Evolutionary conservation across 2,888 invertebrate species (phyloP).

Genomic region (Dicycla oo): DNA sequence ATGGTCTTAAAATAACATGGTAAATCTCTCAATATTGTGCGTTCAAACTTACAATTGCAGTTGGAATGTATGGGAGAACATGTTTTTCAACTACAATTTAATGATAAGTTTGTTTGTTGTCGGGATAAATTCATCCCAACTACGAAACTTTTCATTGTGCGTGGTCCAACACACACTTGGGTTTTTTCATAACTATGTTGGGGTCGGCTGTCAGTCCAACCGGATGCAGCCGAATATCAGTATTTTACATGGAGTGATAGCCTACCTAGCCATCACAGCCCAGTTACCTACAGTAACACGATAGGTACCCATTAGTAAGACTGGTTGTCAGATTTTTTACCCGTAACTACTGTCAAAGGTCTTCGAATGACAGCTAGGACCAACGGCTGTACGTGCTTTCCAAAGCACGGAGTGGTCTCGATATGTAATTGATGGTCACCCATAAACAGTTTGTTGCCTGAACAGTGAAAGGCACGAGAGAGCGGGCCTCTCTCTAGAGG

Average conservation of each 20-base stretch:
- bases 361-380: background rate
- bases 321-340: background rate
- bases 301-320: background rate
- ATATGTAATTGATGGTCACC: background rate
- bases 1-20: no score
- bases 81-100: no score
- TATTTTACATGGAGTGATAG: background rate
- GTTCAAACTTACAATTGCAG: no score
- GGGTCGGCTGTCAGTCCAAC: background rate
- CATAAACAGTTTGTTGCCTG: no score
- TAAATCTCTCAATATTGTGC: no score
- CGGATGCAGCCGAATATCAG: background rate
- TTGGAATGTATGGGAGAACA: no score
- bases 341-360: background rate
- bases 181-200: background rate
- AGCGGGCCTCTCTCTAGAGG: no score
- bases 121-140: no score
- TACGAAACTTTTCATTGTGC: no score
- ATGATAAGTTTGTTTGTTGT: no score
- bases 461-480: no score
- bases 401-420: background rate
- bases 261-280: background rate
- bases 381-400: background rate
- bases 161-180: no score
- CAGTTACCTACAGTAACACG: background rate